Conservation (phyloP, 2,797 vertebrate species). For the Fringilla coelebs region DNA sequence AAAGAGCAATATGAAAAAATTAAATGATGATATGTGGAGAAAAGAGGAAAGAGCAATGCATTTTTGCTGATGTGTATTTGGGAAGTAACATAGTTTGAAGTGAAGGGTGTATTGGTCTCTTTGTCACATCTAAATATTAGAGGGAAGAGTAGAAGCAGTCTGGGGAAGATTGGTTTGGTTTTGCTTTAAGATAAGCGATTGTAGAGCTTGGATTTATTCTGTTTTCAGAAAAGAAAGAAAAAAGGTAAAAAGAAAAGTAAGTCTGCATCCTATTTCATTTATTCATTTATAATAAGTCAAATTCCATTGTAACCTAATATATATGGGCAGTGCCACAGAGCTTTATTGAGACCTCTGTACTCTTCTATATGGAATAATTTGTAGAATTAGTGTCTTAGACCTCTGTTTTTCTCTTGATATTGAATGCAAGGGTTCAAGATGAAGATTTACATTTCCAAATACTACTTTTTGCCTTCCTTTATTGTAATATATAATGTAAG, state of each 20-base stretch:
- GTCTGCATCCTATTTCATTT: neutral
- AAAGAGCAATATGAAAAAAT: neutral
- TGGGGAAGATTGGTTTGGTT: neutral
- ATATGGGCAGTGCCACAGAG: neutral
- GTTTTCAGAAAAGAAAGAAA: neutral
- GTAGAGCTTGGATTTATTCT: too few species aligned
- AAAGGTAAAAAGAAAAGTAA: neutral
- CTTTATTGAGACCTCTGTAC: neutral
- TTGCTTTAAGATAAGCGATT: neutral
- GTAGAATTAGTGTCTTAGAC: neutral
- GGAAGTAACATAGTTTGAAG: neutral
- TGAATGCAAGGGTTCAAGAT: neutral
- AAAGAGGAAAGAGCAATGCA: neutral
- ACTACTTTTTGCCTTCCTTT: neutral
- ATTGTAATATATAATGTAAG: neutral
- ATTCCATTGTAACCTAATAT: accelerated
- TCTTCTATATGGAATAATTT: neutral
- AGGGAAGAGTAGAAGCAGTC: neutral
- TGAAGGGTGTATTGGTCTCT: neutral
- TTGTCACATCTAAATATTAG: neutral
- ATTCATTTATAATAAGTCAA: neutral
- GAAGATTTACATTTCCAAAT: neutral
- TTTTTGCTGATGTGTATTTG: neutral
- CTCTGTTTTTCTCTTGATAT: neutral
- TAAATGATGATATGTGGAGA: neutral